Base-by-base conservation (phyloP, 2,888 invertebrate genomes). In the Pocota personata region DNA sequence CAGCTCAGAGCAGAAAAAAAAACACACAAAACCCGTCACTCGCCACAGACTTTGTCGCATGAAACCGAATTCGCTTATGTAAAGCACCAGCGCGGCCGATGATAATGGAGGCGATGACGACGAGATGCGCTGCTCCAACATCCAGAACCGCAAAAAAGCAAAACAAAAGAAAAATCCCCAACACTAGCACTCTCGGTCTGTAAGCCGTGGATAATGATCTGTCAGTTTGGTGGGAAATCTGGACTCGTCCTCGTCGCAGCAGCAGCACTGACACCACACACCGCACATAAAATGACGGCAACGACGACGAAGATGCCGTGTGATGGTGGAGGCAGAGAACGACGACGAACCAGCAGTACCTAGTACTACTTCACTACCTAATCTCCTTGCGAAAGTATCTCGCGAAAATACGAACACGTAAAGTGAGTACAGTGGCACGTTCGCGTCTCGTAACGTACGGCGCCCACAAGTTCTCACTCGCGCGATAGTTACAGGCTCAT, bases 31-130 rank as follows among this genome's bases (percentile, higher is more conserved):
- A 80, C 84, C 84, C 84, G 84, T 80, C 84, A 84, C 75, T 71
- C 80, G 64, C 71, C 75, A 84, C 60, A 80, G 82, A 86, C 82
- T 86, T 82, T 80, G 86, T 82, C 86, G 86, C 86, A 86, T 82
- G 82, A 82, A 86, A 86, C 82, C 86, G 82, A 82, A 82, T 82
- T 86, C 82, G 86, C 86, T 86, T 86, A 86, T 86, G 86, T 76
- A 76, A 86, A 86, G 72, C 82, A 72, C 72, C 66, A 62, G 72
- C 86, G 57, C 82, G 71, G 66, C 71, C 76, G 82, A 76, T 82
- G 77, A 76, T 76, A 80, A 80, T 80, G 84, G 80, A 84, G 79
- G 84, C 84, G 76, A 71, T 60, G 50, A 71, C 72, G 50, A 72
- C 50, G 77, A 69, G 67, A 69, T 75, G 79, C 79, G 66, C 77